A percentile compares a stretch with the other conserved stretches of the same genome.
These are phyloP conservation scores for Physocephala rufipes DNA, from an alignment of 2,888 invertebrate genomes.

Conservation along the genomic window DNA sequence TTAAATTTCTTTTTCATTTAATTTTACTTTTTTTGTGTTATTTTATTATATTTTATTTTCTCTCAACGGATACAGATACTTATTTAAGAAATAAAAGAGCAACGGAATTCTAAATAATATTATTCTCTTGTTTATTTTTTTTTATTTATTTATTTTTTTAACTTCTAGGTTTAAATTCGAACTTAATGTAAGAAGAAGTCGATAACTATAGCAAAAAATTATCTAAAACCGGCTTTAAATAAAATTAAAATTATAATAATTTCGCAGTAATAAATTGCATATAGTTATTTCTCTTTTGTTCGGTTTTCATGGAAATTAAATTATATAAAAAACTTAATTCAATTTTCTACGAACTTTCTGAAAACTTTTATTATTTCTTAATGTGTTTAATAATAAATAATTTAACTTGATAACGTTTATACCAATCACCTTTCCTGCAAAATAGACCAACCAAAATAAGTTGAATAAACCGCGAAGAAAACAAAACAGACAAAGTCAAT, in stretches of 20 bases:
- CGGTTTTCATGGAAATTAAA: constrained; percentile 21
- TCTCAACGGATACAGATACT: too few species aligned
- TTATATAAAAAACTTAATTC: constrained; percentile 30
- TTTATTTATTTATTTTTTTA: background rate
- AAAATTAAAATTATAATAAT: background rate
- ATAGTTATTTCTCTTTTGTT: background rate
- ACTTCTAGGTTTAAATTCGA: background rate
- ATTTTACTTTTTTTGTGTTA: background rate
- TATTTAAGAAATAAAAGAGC: too few species aligned
- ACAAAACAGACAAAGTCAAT: background rate
- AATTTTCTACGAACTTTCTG: constrained; percentile 25
- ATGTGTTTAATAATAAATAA: constrained; percentile 48
- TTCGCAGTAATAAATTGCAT: background rate
- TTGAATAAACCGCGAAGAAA: background rate
- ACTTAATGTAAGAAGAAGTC: too few species aligned
- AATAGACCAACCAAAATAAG: background rate
- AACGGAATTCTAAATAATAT: too few species aligned
- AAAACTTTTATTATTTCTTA: constrained; percentile 38
- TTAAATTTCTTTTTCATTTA: background rate
- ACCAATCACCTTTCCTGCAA: background rate
- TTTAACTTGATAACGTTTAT: constrained; percentile 47
- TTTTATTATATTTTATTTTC: too few species aligned
- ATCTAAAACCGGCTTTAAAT: background rate
- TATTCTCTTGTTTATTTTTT: background rate
- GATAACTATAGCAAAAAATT: too few species aligned